Evolutionary conservation across 1,140 invertebrate species (phyloP).

Genomic region (Trinorchestia longiramus): DNA sequence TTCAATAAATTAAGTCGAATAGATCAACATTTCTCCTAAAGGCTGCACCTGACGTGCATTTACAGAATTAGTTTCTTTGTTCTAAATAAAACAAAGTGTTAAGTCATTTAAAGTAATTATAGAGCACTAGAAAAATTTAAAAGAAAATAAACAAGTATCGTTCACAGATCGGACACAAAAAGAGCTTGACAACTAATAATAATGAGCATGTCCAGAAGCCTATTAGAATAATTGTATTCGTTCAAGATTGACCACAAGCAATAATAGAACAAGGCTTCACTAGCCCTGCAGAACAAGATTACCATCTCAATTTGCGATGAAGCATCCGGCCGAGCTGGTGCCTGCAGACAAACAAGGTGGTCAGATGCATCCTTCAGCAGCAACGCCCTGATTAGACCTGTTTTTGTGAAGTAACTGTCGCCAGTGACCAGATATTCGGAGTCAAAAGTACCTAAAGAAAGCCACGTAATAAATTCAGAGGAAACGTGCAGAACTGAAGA

Average conservation of each 20-base stretch:
- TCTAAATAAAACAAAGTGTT: too few relatives aligned
- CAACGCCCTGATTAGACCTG: conserved; percentile 22
- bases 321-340: not conserved
- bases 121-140: too few relatives aligned
- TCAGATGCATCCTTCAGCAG: not conserved
- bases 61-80: too few relatives aligned
- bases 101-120: too few relatives aligned
- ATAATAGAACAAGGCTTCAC: not conserved
- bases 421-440: not conserved
- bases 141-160: too few relatives aligned
- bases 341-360: not conserved
- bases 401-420: not conserved
- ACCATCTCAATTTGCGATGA: not conserved
- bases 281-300: not conserved
- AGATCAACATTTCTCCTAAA: too few relatives aligned
- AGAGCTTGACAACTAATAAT: too few relatives aligned
- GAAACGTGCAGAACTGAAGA: not conserved
- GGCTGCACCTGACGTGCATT: too few relatives aligned
- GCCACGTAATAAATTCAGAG: not conserved
- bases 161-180: too few relatives aligned
- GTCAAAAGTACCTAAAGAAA: not conserved
- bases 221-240: not conserved
- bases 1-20: too few relatives aligned
- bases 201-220: too few relatives aligned
- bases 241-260: not conserved